A percentile compares a stretch with the other conserved stretches of the same genome.
These are phyloP conservation scores for Picathartes gymnocephalus DNA, from an alignment of 2,113 vertebrate genomes.

Conservation along the genomic window DNA sequence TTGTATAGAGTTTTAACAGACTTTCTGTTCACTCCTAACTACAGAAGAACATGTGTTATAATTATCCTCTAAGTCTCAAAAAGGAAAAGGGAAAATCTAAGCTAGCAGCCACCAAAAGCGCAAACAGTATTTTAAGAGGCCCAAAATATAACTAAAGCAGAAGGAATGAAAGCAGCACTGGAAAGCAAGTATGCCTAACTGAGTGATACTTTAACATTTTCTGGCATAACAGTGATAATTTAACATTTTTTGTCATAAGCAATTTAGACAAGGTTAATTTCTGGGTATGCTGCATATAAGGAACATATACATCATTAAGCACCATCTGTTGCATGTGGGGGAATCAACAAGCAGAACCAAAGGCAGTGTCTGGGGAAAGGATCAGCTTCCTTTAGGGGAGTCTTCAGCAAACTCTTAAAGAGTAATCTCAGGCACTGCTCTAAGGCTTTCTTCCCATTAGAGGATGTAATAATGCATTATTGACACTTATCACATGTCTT, in stretches of 20 bases:
- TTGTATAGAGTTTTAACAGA: not conserved
- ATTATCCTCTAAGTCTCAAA: not conserved
- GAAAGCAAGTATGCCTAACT: not conserved
- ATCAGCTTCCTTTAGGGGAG: not conserved
- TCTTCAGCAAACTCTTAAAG: not conserved
- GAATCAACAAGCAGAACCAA: not conserved
- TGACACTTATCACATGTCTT: not conserved
- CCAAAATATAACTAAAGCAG: not conserved
- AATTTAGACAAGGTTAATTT: not conserved
- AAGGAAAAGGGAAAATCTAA: conserved; percentile 2
- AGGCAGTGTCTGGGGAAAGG: not conserved
- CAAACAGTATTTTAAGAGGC: not conserved
- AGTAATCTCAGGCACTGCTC: not conserved
- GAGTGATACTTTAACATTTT: not conserved
- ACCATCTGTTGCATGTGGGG: fast-evolving
- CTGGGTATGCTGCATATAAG: not conserved
- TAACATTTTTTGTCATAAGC: not conserved
- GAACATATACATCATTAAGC: not conserved
- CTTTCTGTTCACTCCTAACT: not conserved
- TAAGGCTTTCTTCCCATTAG: not conserved
- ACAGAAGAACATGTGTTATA: not conserved
- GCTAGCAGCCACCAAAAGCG: not conserved
- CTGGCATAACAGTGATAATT: not conserved
- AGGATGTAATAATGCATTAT: not conserved
- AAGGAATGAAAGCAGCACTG: not conserved